Percentiles rank a stretch among this genome's conserved stretches.
Conservation (phyloP, 2,113 vertebrate genomes). For the Labeo rohita region DNA sequence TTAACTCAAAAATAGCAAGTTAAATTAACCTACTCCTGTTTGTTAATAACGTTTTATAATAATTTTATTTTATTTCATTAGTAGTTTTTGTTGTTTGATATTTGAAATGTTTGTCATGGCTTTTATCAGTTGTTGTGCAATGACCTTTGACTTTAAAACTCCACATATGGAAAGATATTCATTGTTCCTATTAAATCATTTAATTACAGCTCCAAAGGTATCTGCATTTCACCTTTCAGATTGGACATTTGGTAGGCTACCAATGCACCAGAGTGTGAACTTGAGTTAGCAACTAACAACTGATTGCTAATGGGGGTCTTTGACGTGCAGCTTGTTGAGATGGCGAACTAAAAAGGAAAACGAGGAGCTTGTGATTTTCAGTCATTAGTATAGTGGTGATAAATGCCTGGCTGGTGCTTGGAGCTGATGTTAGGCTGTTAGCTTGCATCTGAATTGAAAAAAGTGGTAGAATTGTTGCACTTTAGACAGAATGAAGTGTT, state of each 20-base stretch:
- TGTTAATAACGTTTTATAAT: background rate
- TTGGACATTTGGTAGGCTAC: background rate
- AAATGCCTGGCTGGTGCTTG: background rate
- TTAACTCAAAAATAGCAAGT: background rate
- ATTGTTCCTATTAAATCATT: background rate
- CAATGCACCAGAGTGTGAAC: background rate
- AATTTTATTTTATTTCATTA: too few relatives aligned
- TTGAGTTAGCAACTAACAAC: background rate
- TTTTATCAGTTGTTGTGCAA: too few relatives aligned
- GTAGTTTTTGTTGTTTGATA: background rate
- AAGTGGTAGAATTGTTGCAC: background rate
- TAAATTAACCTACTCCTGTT: background rate
- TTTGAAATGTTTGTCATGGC: background rate
- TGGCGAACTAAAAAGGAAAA: background rate
- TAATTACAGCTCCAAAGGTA: background rate
- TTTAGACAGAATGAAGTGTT: conserved; percentile 18
- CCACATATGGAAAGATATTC: background rate
- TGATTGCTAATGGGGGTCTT: background rate
- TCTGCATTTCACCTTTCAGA: background rate
- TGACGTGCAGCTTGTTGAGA: background rate
- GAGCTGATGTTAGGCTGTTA: background rate
- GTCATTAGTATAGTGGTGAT: background rate
- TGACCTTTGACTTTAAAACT: background rate
- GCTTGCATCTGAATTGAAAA: background rate
- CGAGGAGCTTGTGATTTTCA: background rate